Conservation (phyloP, 2,797 vertebrate genomes). For the Phoebastria nigripes region DNA sequence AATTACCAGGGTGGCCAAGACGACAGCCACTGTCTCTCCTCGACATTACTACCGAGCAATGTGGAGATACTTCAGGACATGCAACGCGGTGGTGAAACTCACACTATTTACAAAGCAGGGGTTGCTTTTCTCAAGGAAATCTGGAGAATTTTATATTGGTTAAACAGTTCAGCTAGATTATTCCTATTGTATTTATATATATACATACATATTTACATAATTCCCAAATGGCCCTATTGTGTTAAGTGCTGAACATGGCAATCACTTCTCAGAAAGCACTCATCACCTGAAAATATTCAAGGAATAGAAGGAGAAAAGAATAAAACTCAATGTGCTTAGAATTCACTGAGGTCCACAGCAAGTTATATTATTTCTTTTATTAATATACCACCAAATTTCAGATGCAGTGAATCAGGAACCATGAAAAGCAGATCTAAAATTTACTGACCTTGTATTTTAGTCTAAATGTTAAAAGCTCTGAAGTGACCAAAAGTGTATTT, state of each 20-base stretch:
- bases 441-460: neutral
- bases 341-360: neutral
- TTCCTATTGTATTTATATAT: neutral
- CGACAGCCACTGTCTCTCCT: neutral
- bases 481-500: neutral
- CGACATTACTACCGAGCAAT: rapidly evolving
- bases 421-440: neutral
- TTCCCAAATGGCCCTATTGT: neutral
- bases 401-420: neutral
- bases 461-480: neutral
- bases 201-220: neutral
- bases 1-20: neutral
- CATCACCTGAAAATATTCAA: neutral
- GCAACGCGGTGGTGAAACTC: neutral
- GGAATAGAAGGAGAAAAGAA: neutral
- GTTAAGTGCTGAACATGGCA: neutral
- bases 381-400: neutral
- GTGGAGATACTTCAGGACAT: neutral
- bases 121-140: neutral
- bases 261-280: neutral
- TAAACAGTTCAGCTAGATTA: neutral
- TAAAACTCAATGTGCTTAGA: neutral
- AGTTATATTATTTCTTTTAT: neutral
- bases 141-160: neutral
- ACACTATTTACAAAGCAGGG: neutral